These are phyloP conservation scores for Grus americana DNA, from an alignment of 2,113 vertebrate genomes.

Conservation along the genomic window DNA sequence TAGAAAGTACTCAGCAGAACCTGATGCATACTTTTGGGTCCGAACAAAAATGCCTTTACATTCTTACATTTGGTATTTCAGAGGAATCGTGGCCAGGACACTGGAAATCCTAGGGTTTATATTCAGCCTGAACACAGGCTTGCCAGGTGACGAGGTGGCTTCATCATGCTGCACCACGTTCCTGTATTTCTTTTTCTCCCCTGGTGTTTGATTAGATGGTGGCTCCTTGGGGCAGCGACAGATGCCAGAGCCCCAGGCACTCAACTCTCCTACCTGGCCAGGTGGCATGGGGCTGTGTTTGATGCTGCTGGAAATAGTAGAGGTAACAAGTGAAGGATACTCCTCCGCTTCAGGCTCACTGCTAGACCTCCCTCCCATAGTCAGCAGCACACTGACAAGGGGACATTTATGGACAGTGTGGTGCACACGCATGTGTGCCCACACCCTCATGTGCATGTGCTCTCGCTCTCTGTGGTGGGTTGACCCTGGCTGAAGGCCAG, in stretches of 20 bases:
- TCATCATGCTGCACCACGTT: neutral
- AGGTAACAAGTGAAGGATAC: neutral
- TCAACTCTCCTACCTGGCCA: neutral
- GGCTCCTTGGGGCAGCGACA: neutral
- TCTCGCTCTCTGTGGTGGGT: neutral
- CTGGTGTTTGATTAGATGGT: neutral
- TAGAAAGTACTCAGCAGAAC: neutral
- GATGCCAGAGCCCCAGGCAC: neutral
- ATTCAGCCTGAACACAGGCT: neutral
- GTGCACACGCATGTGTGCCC: rapidly evolving
- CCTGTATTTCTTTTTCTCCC: neutral
- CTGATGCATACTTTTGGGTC: neutral
- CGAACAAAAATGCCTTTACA: neutral
- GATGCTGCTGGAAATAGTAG: neutral
- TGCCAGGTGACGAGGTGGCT: neutral
- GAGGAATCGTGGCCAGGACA: neutral
- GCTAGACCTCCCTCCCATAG: neutral
- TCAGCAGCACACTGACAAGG: neutral
- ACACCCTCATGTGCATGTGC: rapidly evolving
- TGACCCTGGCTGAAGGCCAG: too few relatives aligned
- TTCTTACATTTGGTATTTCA: neutral
- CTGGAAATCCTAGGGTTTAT: neutral
- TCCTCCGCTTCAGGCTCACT: neutral
- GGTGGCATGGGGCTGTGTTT: neutral
- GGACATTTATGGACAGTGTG: rapidly evolving